phyloP scores from a whole-genome alignment of 2,113 vertebrate genomes.

The Platanista minor region DNA sequence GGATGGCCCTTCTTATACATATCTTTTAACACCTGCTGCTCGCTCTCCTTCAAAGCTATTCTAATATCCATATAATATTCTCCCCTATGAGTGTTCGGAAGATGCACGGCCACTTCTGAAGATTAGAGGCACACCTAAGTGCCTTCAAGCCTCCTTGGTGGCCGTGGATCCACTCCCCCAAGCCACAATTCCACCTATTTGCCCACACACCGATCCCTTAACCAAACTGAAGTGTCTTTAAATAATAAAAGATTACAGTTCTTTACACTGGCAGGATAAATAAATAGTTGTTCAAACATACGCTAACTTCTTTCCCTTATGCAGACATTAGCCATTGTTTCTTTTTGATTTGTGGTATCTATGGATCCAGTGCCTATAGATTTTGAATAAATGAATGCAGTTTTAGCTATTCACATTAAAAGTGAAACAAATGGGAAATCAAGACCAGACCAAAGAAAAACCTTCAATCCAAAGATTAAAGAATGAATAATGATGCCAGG shows the following conservation, averaged over 20 bases:
- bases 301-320: neutral
- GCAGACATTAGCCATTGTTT: neutral
- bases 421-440: neutral
- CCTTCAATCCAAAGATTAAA: neutral
- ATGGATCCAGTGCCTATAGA: neutral
- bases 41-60: neutral
- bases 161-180: accelerated
- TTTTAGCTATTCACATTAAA: neutral
- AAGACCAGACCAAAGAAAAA: neutral
- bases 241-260: neutral
- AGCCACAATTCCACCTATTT: neutral
- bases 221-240: neutral
- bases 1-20: neutral
- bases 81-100: neutral
- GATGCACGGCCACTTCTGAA: neutral
- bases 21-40: neutral
- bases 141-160: neutral
- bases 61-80: neutral
- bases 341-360: neutral
- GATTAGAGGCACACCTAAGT: neutral
- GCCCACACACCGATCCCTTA: neutral
- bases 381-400: neutral
- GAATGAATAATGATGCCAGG: neutral
- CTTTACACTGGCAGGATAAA: neutral
- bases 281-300: neutral